These are phyloP conservation scores for Nilaparvata lugens DNA, from an alignment of 1,140 invertebrate species.

Conservation along the genomic window DNA sequence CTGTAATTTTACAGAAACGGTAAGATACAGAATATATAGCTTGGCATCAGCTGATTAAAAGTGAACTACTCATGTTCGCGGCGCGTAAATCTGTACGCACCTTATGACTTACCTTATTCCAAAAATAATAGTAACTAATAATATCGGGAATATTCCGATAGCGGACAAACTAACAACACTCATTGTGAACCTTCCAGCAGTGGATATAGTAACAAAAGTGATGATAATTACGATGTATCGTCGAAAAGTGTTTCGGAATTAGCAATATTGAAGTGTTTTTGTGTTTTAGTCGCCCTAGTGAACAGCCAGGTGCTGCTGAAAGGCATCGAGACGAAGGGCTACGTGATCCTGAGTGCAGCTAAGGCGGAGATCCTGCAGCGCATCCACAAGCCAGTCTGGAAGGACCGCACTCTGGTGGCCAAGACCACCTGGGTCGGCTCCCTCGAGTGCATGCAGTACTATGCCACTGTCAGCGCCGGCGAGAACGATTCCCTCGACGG, in stretches of 20 bases:
- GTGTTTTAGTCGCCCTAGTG: slow-evolving; percentile 72
- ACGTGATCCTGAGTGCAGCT: slow-evolving; percentile 92
- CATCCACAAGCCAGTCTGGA: slow-evolving; percentile 86
- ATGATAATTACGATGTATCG: too few species aligned
- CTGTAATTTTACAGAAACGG: too few species aligned
- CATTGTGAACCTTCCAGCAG: too few species aligned
- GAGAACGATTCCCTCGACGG: slow-evolving; percentile 55
- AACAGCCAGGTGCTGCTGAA: slow-evolving; percentile 94
- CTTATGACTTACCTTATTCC: too few species aligned
- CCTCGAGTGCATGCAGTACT: slow-evolving; percentile 97
- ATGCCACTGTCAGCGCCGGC: slow-evolving; percentile 84
- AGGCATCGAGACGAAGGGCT: slow-evolving; percentile 92
- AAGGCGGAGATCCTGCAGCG: slow-evolving; percentile 89
- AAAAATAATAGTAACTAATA: too few species aligned
- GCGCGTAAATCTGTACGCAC: too few species aligned
- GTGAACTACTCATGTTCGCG: too few species aligned
- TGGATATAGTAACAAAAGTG: too few species aligned
- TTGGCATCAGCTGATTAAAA: too few species aligned
- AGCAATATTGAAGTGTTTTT: not conserved
- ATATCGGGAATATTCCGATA: too few species aligned
- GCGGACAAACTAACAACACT: too few species aligned
- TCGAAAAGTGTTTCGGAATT: slow-evolving; percentile 2
- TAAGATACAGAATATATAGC: too few species aligned
- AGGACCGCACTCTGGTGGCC: slow-evolving; percentile 74
- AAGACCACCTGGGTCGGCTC: slow-evolving; percentile 94